These are phyloP conservation scores for Tapirus indicus DNA, from an alignment of 2,797 vertebrate genomes.

Conservation along the genomic window DNA sequence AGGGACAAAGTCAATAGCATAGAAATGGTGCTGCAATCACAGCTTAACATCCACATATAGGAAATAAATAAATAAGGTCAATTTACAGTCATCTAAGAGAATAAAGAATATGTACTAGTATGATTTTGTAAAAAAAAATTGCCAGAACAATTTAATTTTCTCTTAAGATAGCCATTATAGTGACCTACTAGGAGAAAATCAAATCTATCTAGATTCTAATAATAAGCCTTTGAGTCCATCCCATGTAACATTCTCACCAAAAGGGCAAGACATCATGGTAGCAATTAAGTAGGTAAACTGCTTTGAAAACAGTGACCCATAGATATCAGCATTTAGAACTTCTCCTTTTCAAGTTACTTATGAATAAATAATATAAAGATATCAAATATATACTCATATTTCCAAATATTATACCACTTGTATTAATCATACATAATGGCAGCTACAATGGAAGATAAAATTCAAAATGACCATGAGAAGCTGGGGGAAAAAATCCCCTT, in stretches of 20 bases:
- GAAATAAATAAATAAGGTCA: background rate
- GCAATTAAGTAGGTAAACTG: background rate
- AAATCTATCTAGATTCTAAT: background rate
- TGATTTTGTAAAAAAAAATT: background rate
- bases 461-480: constrained; percentile 15
- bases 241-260: background rate
- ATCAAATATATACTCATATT: constrained; percentile 27
- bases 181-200: background rate
- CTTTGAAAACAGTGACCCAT: constrained; percentile 25
- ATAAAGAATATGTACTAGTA: background rate
- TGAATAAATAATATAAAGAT: background rate
- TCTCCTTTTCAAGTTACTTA: constrained; percentile 10
- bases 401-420: background rate
- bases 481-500: background rate
- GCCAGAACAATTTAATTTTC: constrained; percentile 21
- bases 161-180: background rate
- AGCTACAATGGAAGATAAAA: background rate
- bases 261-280: background rate
- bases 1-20: background rate
- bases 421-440: background rate
- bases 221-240: background rate
- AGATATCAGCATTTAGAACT: background rate
- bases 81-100: constrained; percentile 12
- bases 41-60: background rate
- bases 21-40: background rate